Base-by-base conservation (phyloP, 1,140 invertebrate genomes). In the Phortica variegata region DNA sequence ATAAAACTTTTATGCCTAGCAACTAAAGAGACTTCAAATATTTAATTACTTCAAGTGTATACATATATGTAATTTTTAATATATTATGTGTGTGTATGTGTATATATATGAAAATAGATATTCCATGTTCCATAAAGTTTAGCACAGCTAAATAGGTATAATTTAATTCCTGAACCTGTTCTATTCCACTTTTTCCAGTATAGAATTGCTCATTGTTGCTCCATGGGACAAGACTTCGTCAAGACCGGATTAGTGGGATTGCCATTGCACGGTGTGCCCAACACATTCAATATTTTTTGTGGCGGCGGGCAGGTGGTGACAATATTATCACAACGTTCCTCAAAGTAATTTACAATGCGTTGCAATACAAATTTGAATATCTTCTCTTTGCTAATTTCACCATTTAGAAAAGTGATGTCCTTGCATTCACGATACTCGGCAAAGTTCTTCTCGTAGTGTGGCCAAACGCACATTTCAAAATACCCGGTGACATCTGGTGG, bases 401-500 rank as follows among this genome's bases (percentile, higher is more conserved):
- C 74, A 50, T 76, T 76, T 8, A 76, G 53, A 26, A 76, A 61
- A 9, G 61, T 73, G 3, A 76, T 62, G 20, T 76, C 74, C 44
- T 76, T 70, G 17, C 65, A 57, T 13, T 74, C 70, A 2, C 70
- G 61, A 17, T 69, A 71, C 37, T 74, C 71, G 15, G 52, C 52
- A 33, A 73, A 72, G 39, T 76, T 71, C 49, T 60, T 62, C 34
- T 76, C 73, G 65, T 87, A 86, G 56, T 87, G 83, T 0, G 88
- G 88, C 88, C 89, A 91, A 1, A 88, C 87, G 53, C 84, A 83
- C 26, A 77, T 76, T 13, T 91, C 87, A 72, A 91, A 91, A 78
- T 92, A 91, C 2, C 87, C 86, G 3, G 83, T 83, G 5, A 87
- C 81, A 77, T 91, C 89, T 5, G 89, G 87, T 13, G 88, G 89